Conservation (phyloP, 2,888 invertebrate species). For the Pseudanteris insignis region DNA sequence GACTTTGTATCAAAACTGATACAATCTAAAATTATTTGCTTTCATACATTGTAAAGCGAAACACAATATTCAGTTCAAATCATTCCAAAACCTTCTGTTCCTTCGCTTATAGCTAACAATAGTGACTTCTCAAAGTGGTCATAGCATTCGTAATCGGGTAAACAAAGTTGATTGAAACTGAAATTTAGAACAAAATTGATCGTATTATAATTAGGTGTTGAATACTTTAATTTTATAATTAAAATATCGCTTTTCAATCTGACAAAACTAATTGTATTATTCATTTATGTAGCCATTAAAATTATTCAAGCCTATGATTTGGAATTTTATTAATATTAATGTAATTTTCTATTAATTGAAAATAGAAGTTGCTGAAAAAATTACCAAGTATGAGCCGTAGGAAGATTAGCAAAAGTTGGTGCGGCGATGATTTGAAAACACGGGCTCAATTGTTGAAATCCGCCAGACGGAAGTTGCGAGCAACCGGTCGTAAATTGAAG, state of each 20-base stretch:
- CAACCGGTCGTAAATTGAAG: conserved; percentile 94
- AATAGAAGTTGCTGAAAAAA: background rate
- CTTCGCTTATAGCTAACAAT: conserved; percentile 92
- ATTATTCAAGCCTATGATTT: too few species aligned
- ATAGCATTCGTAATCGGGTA: conserved; percentile 94
- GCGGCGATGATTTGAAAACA: conserved; percentile 92
- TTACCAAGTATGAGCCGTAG: conserved; percentile 91
- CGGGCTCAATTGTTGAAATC: conserved; percentile 89
- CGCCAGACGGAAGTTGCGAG: conserved; percentile 89
- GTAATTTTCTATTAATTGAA: background rate
- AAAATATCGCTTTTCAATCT: too few species aligned
- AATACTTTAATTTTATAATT: too few species aligned
- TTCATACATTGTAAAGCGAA: too few species aligned
- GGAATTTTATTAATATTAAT: too few species aligned
- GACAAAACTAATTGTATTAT: too few species aligned
- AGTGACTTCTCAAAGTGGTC: conserved; percentile 92
- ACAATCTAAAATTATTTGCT: too few species aligned
- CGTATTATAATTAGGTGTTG: too few species aligned
- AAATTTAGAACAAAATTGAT: conserved; percentile 46
- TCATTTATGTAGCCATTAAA: too few species aligned
- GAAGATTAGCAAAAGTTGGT: conserved; percentile 88
- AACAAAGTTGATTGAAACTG: conserved; percentile 94
- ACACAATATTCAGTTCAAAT: too few species aligned
- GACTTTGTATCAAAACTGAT: too few species aligned
- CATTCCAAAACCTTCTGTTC: conserved; percentile 92